Evolutionary conservation across 37 sponge, comb jelly and placozoan species (phyloP).

Genomic region (Tethya wilhelma): DNA sequence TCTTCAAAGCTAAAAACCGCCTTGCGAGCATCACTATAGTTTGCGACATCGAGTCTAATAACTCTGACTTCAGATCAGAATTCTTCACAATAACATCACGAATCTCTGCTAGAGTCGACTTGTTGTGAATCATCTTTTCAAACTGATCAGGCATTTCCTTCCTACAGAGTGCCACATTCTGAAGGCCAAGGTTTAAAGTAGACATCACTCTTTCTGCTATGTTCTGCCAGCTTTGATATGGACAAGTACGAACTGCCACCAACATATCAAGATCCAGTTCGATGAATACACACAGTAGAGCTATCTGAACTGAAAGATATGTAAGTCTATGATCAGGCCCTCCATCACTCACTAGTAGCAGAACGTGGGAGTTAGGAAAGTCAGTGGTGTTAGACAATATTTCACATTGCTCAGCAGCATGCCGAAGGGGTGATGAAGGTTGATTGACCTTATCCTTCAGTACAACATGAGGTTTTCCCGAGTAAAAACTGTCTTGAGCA

Average conservation of each 20-base stretch:
- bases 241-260: constrained; percentile 23
- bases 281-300: constrained; percentile 17
- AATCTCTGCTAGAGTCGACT: neutral
- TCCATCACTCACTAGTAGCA: constrained; percentile 24
- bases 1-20: constrained; percentile 22
- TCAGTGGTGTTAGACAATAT: neutral
- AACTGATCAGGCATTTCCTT: neutral
- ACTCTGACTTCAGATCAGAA: neutral
- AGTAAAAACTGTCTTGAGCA: constrained; percentile 8
- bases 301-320: constrained; percentile 37
- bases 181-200: constrained; percentile 17
- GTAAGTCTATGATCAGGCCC: constrained; percentile 47
- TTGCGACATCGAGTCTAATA: constrained; percentile 14
- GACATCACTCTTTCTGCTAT: constrained; percentile 42
- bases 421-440: constrained; percentile 17
- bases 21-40: constrained; percentile 11
- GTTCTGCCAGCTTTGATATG: constrained; percentile 36
- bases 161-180: constrained; percentile 6
- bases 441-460: constrained; percentile 12
- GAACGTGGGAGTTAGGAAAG: neutral
- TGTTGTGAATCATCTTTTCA: constrained; percentile 21
- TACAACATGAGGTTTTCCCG: constrained; percentile 7
- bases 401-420: neutral
- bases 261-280: constrained; percentile 33
- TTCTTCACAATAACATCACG: constrained; percentile 20